Conservation (phyloP, 2,888 invertebrate genomes). For the Leptopilina myrica region DNA sequence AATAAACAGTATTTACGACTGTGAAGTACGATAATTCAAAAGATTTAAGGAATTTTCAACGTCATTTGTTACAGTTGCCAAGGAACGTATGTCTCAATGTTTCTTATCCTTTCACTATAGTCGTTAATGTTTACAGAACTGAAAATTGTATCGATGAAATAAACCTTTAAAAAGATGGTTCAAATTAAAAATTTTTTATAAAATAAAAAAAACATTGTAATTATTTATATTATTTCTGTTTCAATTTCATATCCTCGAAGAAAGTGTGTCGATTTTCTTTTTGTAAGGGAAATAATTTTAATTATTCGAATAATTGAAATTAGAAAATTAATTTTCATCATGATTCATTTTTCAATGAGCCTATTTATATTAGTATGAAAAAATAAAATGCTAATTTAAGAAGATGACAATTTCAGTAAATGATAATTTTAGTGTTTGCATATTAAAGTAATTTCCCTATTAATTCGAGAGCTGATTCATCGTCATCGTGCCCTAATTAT, state of each 20-base stretch:
- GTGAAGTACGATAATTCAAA: conserved; percentile 17
- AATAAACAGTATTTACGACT: background rate
- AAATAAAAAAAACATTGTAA: too few species aligned
- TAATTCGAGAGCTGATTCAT: background rate
- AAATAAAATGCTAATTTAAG: background rate
- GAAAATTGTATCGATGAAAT: background rate
- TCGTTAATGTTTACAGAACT: background rate
- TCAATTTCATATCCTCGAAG: too few species aligned
- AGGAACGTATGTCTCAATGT: conserved; percentile 22
- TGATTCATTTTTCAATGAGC: too few species aligned
- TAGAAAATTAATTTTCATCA: too few species aligned
- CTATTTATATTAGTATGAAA: too few species aligned
- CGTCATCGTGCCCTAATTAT: conserved; percentile 29
- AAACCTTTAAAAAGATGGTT: background rate
- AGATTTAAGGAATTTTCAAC: conserved; percentile 27
- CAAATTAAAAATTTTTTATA: too few species aligned
- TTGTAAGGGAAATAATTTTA: too few species aligned
- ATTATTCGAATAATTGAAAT: too few species aligned
- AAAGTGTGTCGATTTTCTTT: too few species aligned
- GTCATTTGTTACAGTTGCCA: conserved; percentile 10
- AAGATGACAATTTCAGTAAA: background rate
- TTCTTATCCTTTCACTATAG: conserved; percentile 14
- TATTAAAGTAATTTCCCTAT: conserved; percentile 17
- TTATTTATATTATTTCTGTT: too few species aligned
- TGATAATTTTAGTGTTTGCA: conserved; percentile 1